Percentiles rank a stretch among this genome's conserved stretches.
Conservation (phyloP, 2,113 vertebrate genomes). For the Mastomys natalensis region DNA sequence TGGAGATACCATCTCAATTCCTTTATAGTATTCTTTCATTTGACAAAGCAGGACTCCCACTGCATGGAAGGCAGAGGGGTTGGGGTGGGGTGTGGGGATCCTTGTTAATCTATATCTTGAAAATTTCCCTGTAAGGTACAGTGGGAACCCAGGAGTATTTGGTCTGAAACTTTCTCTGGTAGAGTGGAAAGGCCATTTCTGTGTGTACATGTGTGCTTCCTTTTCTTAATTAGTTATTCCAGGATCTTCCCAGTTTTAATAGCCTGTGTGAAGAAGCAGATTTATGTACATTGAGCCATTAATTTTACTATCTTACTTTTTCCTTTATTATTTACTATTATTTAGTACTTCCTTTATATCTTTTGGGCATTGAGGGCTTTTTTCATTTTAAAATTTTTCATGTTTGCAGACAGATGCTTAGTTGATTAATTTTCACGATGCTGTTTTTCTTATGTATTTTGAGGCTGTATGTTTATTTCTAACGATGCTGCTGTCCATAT, state of each 20-base stretch:
- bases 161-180: neutral
- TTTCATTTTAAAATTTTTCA: neutral
- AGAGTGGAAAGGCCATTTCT: neutral
- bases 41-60: neutral
- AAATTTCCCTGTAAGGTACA: neutral
- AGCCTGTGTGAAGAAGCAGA: neutral
- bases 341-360: neutral
- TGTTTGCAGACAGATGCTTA: neutral
- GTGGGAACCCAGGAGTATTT: neutral
- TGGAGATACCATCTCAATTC: neutral
- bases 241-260: neutral
- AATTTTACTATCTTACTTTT: conserved; percentile 10
- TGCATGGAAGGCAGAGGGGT: neutral
- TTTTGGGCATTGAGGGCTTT: neutral
- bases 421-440: neutral
- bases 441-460: too few relatives aligned
- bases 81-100: too few relatives aligned
- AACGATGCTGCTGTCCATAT: neutral
- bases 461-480: neutral
- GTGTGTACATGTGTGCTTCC: neutral
- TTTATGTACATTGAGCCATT: neutral
- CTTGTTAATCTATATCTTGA: neutral
- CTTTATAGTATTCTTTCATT: neutral
- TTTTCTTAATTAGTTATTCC: neutral
- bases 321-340: neutral